Conservation (phyloP, 2,797 vertebrate species). For the Galaxias olidus region DNA sequence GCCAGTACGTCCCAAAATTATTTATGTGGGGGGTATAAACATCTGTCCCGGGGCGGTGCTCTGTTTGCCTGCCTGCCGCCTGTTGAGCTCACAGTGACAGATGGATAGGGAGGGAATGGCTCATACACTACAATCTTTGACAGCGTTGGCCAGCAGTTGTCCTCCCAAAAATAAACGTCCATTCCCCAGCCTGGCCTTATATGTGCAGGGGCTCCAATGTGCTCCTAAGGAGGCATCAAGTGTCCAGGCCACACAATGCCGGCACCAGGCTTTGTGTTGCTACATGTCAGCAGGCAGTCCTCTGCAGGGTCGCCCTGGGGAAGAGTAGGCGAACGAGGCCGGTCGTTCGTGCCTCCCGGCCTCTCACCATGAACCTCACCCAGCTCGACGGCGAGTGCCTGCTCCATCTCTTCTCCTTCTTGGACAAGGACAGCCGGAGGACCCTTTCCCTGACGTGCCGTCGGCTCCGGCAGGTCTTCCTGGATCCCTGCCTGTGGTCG, state of each 20-base stretch:
- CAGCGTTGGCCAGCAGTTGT: conserved; percentile 75
- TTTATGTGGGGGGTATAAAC: conserved; percentile 57
- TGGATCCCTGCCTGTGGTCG: conserved; percentile 87
- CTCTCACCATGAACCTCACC: conserved; percentile 80
- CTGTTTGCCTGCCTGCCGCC: conserved; percentile 28
- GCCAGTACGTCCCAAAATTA: background rate
- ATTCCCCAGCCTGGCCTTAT: conserved; percentile 88
- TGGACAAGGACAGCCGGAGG: conserved; percentile 88
- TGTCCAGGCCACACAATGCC: conserved; percentile 66
- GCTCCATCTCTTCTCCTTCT: conserved; percentile 90
- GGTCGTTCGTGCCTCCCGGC: background rate
- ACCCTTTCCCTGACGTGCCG: conserved; percentile 83
- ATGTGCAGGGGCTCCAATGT: conserved; percentile 80
- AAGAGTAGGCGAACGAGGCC: conserved; percentile 17
- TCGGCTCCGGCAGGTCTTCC: conserved; percentile 77
- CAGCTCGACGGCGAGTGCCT: conserved; percentile 90
- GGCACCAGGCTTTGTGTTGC: conserved; percentile 50
- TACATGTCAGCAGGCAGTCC: conserved; percentile 50
- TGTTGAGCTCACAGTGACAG: conserved; percentile 67
- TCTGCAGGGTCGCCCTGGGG: conserved; percentile 23
- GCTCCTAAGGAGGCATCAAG: conserved; percentile 69
- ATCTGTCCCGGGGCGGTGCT: conserved; percentile 59
- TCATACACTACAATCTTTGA: conserved; percentile 70
- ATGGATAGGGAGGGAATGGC: conserved; percentile 65
- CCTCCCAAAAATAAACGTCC: conserved; percentile 87